Evolutionary conservation across 2,113 vertebrate species (phyloP).

Genomic region (Furnarius figulus): DNA sequence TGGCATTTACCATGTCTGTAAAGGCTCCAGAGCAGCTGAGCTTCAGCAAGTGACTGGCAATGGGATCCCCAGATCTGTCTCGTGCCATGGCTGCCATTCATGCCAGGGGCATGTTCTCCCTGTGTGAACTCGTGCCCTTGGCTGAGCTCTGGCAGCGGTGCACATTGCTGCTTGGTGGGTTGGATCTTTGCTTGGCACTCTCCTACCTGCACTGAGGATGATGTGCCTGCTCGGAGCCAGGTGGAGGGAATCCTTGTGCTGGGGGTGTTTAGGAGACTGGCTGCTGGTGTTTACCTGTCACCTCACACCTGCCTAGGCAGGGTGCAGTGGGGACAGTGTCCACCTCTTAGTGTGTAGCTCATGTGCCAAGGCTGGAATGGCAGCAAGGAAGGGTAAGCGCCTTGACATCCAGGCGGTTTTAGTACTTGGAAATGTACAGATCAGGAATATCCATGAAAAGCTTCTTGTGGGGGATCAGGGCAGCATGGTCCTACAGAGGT

Average conservation of each 20-base stretch:
- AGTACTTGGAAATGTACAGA: background rate
- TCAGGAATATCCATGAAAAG: background rate
- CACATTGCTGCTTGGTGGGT: fast-evolving
- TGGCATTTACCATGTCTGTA: fast-evolving
- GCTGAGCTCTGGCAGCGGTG: background rate
- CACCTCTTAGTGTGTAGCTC: background rate
- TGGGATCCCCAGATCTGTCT: background rate
- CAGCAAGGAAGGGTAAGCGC: background rate
- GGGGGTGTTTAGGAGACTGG: background rate
- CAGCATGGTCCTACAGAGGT: background rate
- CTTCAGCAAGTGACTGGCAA: background rate
- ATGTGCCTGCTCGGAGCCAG: background rate
- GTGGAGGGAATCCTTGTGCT: background rate
- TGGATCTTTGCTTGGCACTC: background rate
- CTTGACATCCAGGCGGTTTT: background rate
- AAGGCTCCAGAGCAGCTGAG: background rate
- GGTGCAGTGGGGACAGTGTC: background rate
- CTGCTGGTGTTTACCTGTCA: background rate
- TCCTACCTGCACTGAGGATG: fast-evolving
- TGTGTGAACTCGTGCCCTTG: fast-evolving
- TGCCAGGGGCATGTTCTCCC: background rate
- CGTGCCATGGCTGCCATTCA: fast-evolving
- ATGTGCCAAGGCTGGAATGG: background rate
- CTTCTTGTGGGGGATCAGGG: background rate
- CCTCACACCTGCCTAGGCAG: background rate